Percentiles rank a stretch among this genome's conserved stretches.
These are phyloP conservation scores for Ommatoiulus sabulosus DNA, from an alignment of 2,888 invertebrate genomes.

Conservation along the genomic window DNA sequence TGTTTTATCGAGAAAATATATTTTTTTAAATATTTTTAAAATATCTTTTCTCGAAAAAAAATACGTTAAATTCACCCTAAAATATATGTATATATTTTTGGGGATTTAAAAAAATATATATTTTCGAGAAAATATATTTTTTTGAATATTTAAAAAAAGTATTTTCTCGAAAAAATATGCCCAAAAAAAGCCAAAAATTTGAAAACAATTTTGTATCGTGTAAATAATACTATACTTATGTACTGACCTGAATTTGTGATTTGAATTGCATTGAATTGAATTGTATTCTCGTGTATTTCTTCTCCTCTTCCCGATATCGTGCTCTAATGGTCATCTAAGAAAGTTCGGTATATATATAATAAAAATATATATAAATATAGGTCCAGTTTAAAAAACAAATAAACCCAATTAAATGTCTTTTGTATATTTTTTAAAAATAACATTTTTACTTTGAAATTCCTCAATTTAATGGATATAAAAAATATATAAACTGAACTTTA, in stretches of 20 bases:
- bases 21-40: too few species aligned
- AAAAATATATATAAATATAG: conserved; percentile 23
- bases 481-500: conserved; percentile 32
- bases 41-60: too few species aligned
- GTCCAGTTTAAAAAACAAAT: background rate
- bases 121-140: too few species aligned
- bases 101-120: too few species aligned
- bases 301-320: background rate
- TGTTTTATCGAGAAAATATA: too few species aligned
- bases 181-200: background rate
- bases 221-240: background rate
- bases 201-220: conserved; percentile 25
- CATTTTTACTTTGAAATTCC: conserved; percentile 31
- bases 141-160: too few species aligned
- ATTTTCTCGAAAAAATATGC: background rate
- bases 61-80: too few species aligned
- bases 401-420: conserved; percentile 14
- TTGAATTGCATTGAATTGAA: too few species aligned
- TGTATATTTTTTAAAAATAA: conserved; percentile 47
- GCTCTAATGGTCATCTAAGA: conserved; percentile 1
- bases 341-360: conserved; percentile 44
- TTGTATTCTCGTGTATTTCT: background rate
- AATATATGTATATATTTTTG: too few species aligned
- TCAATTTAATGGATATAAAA: background rate
- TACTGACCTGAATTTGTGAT: background rate